Evolutionary conservation across 2,888 invertebrate species (phyloP).

Genomic region (Eristalis tenax): DNA sequence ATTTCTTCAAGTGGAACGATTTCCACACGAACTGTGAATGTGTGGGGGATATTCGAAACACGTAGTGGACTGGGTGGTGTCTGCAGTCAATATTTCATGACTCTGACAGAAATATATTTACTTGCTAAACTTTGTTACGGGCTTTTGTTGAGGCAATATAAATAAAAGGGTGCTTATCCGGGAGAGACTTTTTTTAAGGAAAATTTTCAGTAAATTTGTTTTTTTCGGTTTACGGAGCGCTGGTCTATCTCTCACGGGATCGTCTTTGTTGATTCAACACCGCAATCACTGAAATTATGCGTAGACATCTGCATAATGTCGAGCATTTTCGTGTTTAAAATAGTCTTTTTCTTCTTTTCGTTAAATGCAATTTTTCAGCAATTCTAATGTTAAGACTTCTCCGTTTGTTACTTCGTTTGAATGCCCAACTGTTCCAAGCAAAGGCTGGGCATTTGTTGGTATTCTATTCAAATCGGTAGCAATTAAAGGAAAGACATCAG

Average conservation of each 20-base stretch:
- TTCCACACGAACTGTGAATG: background rate
- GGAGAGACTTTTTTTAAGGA: background rate
- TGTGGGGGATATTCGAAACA: background rate
- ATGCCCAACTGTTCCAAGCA: no score
- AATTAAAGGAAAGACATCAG: no score
- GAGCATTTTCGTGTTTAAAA: no score
- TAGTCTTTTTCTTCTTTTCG: no score
- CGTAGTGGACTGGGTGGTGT: background rate
- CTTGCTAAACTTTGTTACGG: background rate
- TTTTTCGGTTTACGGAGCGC: background rate
- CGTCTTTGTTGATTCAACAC: background rate
- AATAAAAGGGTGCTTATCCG: background rate
- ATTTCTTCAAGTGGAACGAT: background rate
- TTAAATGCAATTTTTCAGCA: no score
- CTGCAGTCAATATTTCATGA: background rate
- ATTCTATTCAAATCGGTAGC: no score
- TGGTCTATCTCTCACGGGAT: background rate
- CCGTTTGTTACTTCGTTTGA: no score
- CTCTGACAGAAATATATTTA: background rate
- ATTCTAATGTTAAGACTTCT: no score
- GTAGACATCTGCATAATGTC: no score
- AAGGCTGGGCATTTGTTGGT: no score
- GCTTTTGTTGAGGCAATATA: background rate
- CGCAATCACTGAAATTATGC: no score
- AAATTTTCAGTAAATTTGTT: background rate